Base-by-base conservation (phyloP, 2,797 vertebrate species). In the Lycodopsis pacificus region DNA sequence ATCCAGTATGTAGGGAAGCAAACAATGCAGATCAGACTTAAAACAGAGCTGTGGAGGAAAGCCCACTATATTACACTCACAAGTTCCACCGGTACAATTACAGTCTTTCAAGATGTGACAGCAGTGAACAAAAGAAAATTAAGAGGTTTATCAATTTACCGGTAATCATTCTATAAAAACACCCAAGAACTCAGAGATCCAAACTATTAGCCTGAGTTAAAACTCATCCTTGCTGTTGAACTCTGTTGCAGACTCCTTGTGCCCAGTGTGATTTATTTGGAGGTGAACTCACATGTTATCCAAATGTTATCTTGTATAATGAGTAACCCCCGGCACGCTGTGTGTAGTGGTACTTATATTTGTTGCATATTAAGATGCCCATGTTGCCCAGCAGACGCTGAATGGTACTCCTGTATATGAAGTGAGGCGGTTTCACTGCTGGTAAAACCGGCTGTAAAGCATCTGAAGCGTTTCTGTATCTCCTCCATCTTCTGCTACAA, bases 401-500 rank as follows among this genome's bases (percentile, higher is more conserved):
- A 77, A 22, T 14, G 61, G 30, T 68, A 73, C 88, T 90, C 79
- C 92, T 88, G 90, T 89, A 87, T 82, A 88, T 79, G 65, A 86
- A 85, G 71, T 71, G 73, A 79, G 78, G 74, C 76, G 15, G 51
- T 81, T 90, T 89, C 58, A 88, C 84, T 79, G 85, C 87, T 89
- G 84, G 53, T 93, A 81, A 89, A 92, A 89, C 76, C 70, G 80
- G 49, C 81, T 85, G 86, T 93, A 89, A 93, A 93, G 92, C 91
- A 89, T 92, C 90, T 90, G 76, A 93, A 59, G 82, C 77, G 5
- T 86, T 86, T 85, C 78, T 87, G 56, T 91, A 85, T 89, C 82
- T 84, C 65, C 70, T 84, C 83, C 85, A 67, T 92, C 85, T 90
- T 70, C 56, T 64, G 82, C 81, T 77, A 67, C 80, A 65, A 74